phyloP scores from a whole-genome alignment of 2,888 invertebrate genomes.

The Lordiphosa andalusiaca region DNA sequence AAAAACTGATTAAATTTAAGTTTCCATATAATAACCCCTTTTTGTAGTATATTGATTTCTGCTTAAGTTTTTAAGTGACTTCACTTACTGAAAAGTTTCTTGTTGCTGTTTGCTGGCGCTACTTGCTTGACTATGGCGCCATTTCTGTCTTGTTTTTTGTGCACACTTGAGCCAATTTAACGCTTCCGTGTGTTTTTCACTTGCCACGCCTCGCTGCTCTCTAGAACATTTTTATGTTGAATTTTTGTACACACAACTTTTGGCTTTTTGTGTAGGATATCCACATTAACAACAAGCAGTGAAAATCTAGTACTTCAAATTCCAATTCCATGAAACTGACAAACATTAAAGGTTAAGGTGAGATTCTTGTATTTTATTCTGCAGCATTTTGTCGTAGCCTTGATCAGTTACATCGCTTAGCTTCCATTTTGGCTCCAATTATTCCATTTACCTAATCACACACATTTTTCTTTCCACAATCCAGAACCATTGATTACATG shows the following conservation, averaged over 20 bases:
- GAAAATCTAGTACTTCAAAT: too few species aligned
- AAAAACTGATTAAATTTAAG: too few species aligned
- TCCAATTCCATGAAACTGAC: neutral
- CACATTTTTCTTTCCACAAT: constrained; percentile 22
- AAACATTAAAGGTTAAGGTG: neutral
- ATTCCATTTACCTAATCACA: constrained; percentile 28
- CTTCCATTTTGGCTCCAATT: constrained; percentile 24
- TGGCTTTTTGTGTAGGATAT: neutral
- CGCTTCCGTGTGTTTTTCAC: constrained; percentile 54
- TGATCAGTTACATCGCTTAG: too few species aligned
- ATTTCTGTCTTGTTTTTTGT: constrained; percentile 21
- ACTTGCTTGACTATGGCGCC: constrained; percentile 16
- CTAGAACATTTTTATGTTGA: constrained; percentile 4
- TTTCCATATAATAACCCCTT: neutral
- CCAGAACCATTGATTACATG: constrained; percentile 27
- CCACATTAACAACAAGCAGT: too few species aligned
- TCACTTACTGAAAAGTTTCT: constrained; percentile 14
- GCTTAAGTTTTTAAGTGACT: constrained; percentile 2
- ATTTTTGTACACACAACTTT: constrained; percentile 4
- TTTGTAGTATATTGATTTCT: constrained; percentile 7
- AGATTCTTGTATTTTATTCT: too few species aligned
- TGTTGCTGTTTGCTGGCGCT: constrained; percentile 13
- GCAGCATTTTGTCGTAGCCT: too few species aligned
- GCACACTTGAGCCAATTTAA: constrained; percentile 60
- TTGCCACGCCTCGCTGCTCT: constrained; percentile 41